Base-by-base conservation (phyloP, 1,140 invertebrate species). In the Eubasilissa regina region DNA sequence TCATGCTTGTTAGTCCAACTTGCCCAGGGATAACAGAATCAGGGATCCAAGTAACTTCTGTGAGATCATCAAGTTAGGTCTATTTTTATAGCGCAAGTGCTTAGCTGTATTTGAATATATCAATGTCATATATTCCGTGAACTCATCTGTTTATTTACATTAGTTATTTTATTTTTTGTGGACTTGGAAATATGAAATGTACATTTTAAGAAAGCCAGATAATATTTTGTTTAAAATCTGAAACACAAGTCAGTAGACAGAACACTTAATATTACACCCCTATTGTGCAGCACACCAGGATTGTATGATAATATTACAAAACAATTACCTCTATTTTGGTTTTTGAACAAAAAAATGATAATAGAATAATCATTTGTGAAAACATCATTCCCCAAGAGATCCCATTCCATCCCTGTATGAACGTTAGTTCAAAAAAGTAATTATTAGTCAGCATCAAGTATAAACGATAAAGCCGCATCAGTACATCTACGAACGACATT, bases 281-380 rank as follows among this genome's bases (percentile, higher is more conserved):
- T n/a, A n/a, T n/a, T n/a, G n/a, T n/a, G n/a, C n/a, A n/a, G n/a
- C n/a, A n/a, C 25, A 35, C 25, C 25, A 35, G 1, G n/a, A 51
- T 3, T n/a, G n/a, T 51, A 13, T 51, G n/a, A n/a, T n/a, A n/a
- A n/a, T n/a, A n/a, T n/a, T 51, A 3, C 48, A 13, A 13, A 51
- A 15, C 9, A 51, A n/a, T 15, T 35, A 77, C 75, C 64, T 43
- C 48, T 25, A 70, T 21, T 68, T 77, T 77, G 11, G 75, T 58
- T 55, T 77, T 77, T 0, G 75, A 70, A 17, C 75, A 77, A 19
- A 47, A 21, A 44, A 19, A 77, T 13, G 75, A 77, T 44, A 77
- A 44, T 10, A 45, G 35, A 21, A 68, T 68, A n/a, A 70, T 58
- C 51, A 77, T 7, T 6, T 19, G 10, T n/a, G 68, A 77, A 44